Evolutionary conservation across 1,140 invertebrate species (phyloP), one percentile per base, ranked within the genome.

Genomic region (Brachionus calyciflorus): DNA sequence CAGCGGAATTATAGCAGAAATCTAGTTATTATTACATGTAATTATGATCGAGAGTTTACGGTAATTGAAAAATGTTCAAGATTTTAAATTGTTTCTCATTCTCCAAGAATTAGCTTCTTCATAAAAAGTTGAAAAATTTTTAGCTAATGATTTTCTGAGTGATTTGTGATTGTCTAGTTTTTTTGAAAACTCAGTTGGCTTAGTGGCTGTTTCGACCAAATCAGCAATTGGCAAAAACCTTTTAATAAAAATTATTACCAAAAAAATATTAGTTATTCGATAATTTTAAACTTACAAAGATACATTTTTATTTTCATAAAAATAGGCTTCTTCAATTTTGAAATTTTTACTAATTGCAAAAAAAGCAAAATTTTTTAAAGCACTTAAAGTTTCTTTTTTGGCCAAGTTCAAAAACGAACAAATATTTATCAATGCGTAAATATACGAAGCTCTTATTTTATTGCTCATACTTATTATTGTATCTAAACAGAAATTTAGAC

Each of bases 321-420:
- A 28, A 65, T 44, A 19, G 26, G 24, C 19, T 44, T 65, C 60
- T 40, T 65, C 60, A 44, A 65, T 44, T 44, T 44, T 44, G 10
- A 65, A 46, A 44, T 65, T 46, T 65, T 65, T 65, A 44, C 40
- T 24, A 14, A 41, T 65, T n/a, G 60, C 14, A 21, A 3, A 21
- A 44, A 65, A 65, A 44, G 44, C 7, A 65, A 44, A 65, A 44
- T 44, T 65, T 65, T 26, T 65, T 14, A 65, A 37, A 10, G 60
- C 60, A 44, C 44, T 65, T 44, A 65, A 12, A 10, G 60, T 65
- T 44, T 65, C 60, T 26, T 41, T 41, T 65, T 65, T 65, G 1
- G 19, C 60, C 60, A 65, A 65, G 30, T 65, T 65, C 26, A 65
- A 24, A 65, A 65, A 65, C 4, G 60, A 65, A 26, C 60, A 65